Evolutionary conservation across 2,888 invertebrate species (phyloP).

Genomic region (Cistogaster globosa): DNA sequence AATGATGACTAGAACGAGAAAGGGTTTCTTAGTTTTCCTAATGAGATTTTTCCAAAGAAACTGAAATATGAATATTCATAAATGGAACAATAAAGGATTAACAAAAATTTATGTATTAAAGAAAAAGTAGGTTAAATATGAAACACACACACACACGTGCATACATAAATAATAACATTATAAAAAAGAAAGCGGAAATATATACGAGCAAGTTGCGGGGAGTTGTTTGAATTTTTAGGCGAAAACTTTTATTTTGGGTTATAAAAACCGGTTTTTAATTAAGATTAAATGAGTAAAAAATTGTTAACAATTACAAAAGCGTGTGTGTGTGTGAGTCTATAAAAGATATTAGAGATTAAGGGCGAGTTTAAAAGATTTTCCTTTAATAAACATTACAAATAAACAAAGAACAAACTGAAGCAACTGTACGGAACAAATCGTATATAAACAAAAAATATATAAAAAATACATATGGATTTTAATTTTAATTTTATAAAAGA

Average conservation of each 20-base stretch:
- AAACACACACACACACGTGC: slow-evolving; percentile 16
- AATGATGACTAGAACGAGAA: not conserved
- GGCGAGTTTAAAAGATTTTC: slow-evolving; percentile 50
- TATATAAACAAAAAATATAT: slow-evolving; percentile 42
- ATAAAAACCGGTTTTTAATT: slow-evolving; percentile 81
- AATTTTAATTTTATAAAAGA: slow-evolving; percentile 42
- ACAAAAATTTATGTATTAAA: slow-evolving; percentile 27
- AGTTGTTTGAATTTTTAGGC: slow-evolving; percentile 44
- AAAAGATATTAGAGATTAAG: slow-evolving; percentile 34
- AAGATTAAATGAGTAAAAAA: slow-evolving; percentile 79
- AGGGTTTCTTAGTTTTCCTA: slow-evolving; percentile 40
- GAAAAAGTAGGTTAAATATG: slow-evolving; percentile 54
- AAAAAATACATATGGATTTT: slow-evolving; percentile 58
- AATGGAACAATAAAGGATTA: slow-evolving; percentile 18
- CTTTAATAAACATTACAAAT: not conserved
- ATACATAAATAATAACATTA: not conserved
- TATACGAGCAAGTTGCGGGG: not conserved
- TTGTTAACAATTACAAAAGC: slow-evolving; percentile 35
- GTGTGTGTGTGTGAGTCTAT: slow-evolving; percentile 7
- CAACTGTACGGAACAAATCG: slow-evolving; percentile 11
- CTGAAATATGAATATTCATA: slow-evolving; percentile 55
- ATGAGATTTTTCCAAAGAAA: slow-evolving; percentile 51
- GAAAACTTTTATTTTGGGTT: slow-evolving; percentile 53
- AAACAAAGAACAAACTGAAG: slow-evolving; percentile 15
- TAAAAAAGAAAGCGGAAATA: slow-evolving; percentile 26